These are phyloP conservation scores for Oryctolagus cuniculus DNA, from an alignment of 2,113 vertebrate species.

Conservation along the genomic window DNA sequence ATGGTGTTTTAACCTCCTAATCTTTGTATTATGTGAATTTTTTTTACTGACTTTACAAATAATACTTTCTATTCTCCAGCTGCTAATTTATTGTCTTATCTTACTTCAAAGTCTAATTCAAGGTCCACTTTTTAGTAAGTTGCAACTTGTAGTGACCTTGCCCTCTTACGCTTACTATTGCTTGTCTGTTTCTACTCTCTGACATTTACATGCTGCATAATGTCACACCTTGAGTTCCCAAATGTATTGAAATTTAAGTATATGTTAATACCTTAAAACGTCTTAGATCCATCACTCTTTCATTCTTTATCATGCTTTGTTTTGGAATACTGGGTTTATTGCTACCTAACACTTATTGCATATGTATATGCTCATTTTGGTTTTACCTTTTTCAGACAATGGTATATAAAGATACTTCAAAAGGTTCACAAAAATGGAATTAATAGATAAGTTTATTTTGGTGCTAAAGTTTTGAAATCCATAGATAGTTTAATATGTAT, in stretches of 20 bases:
- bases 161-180: accelerated
- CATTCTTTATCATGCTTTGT: neutral
- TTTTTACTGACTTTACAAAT: neutral
- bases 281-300: neutral
- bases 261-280: neutral
- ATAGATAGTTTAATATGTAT: too few relatives aligned
- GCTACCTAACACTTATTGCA: neutral
- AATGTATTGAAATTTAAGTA: neutral
- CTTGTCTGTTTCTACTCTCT: neutral
- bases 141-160: neutral
- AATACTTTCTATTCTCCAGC: neutral
- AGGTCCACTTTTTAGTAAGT: neutral
- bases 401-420: too few relatives aligned
- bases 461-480: too few relatives aligned
- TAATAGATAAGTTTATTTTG: too few relatives aligned
- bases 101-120: neutral
- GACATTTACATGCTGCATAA: neutral
- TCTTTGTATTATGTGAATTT: neutral
- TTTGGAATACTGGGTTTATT: neutral
- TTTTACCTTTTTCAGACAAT: neutral
- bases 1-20: neutral
- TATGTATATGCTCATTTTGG: conserved; percentile 3
- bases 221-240: neutral
- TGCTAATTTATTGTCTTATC: neutral
- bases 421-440: too few relatives aligned